phyloP scores from a whole-genome alignment of 2,888 invertebrate genomes.

The Cloeon dipterum region DNA sequence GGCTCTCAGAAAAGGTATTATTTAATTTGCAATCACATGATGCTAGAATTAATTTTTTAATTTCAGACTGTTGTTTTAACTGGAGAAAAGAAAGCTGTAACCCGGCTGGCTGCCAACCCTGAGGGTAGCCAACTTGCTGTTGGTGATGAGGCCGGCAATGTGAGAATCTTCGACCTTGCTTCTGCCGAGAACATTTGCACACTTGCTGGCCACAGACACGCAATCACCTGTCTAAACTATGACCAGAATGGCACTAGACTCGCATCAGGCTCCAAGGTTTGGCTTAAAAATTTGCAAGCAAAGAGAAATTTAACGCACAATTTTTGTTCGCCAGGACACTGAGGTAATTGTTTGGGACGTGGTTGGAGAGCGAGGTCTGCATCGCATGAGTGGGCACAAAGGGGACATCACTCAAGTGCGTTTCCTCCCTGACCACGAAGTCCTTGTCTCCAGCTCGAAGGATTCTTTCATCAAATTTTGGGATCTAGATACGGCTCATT shows the following conservation, averaged over 20 bases:
- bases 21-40: background rate
- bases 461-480: conserved; percentile 93
- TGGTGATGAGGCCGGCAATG: conserved; percentile 75
- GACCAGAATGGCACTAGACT: conserved; percentile 63
- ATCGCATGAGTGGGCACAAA: conserved; percentile 78
- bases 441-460: conserved; percentile 64
- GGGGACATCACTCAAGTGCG: conserved; percentile 62
- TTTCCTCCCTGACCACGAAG: conserved; percentile 41
- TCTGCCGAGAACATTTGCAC: conserved; percentile 42
- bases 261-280: conserved; percentile 69
- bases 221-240: conserved; percentile 61
- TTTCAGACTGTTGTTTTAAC: conserved; percentile 48
- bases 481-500: conserved; percentile 86
- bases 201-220: conserved; percentile 63
- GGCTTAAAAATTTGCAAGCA: too few species aligned
- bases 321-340: conserved; percentile 42
- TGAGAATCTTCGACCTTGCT: conserved; percentile 59
- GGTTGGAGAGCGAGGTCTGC: conserved; percentile 73
- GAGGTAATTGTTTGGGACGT: conserved; percentile 90
- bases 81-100: conserved; percentile 62
- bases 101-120: conserved; percentile 49
- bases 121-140: conserved; percentile 62
- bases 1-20: conserved; percentile 58
- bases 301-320: background rate
- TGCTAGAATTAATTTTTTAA: conserved; percentile 9